Conservation (phyloP, 2,113 vertebrate genomes). For the Chascanopsetta lugubris region DNA sequence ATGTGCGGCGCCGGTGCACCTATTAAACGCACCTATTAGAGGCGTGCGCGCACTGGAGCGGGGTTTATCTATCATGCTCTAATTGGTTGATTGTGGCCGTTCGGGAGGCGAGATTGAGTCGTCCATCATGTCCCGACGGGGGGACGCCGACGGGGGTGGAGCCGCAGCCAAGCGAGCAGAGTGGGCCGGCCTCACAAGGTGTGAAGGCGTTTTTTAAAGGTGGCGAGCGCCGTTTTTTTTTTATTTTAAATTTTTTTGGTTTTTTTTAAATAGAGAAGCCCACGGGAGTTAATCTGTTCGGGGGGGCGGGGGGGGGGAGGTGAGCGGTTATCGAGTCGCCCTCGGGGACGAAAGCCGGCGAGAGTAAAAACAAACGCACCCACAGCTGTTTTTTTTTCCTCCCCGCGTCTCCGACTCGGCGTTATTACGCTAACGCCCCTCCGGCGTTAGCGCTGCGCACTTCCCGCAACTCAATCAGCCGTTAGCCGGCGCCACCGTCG, state of each 20-base stretch:
- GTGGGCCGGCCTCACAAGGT: constrained; percentile 70
- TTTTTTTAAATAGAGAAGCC: constrained; percentile 70
- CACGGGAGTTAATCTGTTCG: constrained; percentile 77
- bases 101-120: constrained; percentile 77
- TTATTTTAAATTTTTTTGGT: too few relatives aligned
- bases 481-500: constrained; percentile 22
- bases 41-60: constrained; percentile 43
- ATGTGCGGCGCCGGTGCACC: constrained; percentile 30
- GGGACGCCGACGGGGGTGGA: constrained; percentile 58
- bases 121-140: constrained; percentile 75
- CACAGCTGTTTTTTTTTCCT: constrained; percentile 3
- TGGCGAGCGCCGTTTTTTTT: constrained; percentile 61
- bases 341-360: constrained; percentile 40
- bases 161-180: constrained; percentile 67
- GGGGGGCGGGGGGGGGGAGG: too few relatives aligned
- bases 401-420: constrained; percentile 43
- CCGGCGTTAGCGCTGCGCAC: constrained; percentile 45
- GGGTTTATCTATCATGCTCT: constrained; percentile 79
- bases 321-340: constrained; percentile 72
- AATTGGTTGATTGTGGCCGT: constrained; percentile 78
- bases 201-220: constrained; percentile 54
- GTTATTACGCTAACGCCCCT: constrained; percentile 51
- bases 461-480: constrained; percentile 35
- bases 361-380: constrained; percentile 25
- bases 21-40: constrained; percentile 70